Base-by-base conservation (phyloP, 2,888 invertebrate species). In the Drosophila maculinotata region DNA sequence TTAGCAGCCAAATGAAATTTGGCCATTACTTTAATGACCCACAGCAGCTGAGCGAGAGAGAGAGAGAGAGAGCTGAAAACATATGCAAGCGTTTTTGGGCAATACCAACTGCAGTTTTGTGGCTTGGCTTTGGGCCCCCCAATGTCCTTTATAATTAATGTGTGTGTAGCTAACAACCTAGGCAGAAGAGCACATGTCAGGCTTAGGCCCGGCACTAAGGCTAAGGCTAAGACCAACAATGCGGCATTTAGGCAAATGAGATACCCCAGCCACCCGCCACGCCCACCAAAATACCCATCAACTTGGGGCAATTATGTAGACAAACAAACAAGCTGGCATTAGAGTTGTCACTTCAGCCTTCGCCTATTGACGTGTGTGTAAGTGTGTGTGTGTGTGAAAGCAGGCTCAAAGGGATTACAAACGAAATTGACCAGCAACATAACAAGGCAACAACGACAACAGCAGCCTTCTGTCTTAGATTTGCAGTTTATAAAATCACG, bases 341-440 rank as follows among this genome's bases (percentile, higher is more conserved):
- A 74, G 49, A 81, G 73, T 78, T 87, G 85, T 84, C 81, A 87
- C 85, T 70, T 76, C 63, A 42, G 64, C 44, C 45, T 30, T 45
- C 39, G 42, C 45, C 54, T 38, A 72, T 76, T 57, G 73, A 69
- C 38, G 42, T 54, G 39, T 31, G 17, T 48, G 44, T 42, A 45
- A 45, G 48, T 45, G 56, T 62, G 41, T 45, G 60, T 42, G 47
- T 45, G 45, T 39, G 26, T 51, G 28, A n/a, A 35, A 49, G 57
- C 38, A 47, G 65, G 79, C 85, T 84, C 79, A 73, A 84, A 73
- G 79, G 87, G 87, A 82, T 82, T 82, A 87, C 82, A 73, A 69
- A 79, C 60, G 69, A 82, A 81, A 84, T 82, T 82, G 81, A 82
- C 82, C 81, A 81, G 87, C 79, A 87, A 78, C 68, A 87, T 81